A percentile compares a stretch with the other conserved stretches of the same genome.
Evolutionary conservation across 2,113 vertebrate genomes (phyloP).

Genomic region (Agelaius phoeniceus): DNA sequence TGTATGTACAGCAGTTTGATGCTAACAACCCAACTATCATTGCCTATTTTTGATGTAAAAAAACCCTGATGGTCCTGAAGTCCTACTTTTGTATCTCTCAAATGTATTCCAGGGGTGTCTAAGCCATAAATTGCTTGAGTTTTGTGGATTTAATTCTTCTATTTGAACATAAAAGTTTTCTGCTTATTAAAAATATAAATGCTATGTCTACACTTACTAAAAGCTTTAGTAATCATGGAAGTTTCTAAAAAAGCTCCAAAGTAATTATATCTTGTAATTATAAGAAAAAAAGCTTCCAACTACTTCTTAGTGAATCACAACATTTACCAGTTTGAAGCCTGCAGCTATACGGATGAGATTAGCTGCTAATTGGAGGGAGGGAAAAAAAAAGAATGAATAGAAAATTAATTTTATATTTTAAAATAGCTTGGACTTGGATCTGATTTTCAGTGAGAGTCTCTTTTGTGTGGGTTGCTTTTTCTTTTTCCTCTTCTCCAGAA

Average conservation of each 20-base stretch:
- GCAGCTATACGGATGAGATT: conserved; percentile 70
- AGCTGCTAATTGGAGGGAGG: conserved; percentile 72
- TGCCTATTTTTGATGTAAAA: neutral
- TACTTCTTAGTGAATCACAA: conserved; percentile 66
- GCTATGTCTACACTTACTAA: conserved; percentile 58
- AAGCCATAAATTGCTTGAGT: neutral
- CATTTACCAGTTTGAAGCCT: conserved; percentile 67
- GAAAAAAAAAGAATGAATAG: conserved; percentile 56
- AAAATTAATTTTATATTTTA: conserved; percentile 64
- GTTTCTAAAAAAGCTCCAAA: conserved; percentile 69
- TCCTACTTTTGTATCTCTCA: neutral
- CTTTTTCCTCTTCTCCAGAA: neutral
- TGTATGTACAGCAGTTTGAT: neutral
- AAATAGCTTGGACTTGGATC: conserved; percentile 39
- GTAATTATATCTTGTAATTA: conserved; percentile 79
- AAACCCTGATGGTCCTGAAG: neutral
- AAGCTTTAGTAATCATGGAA: conserved; percentile 69
- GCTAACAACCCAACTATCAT: neutral
- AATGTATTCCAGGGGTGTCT: neutral
- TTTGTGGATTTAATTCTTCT: conserved; percentile 19
- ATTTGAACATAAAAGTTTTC: conserved; percentile 53
- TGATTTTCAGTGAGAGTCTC: conserved; percentile 10
- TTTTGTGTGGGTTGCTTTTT: neutral
- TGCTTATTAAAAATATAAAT: conserved; percentile 72
- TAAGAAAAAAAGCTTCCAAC: conserved; percentile 63